Percentiles rank a stretch among this genome's conserved stretches.
Conservation (phyloP, 2,797 vertebrate species). For the Typhlichthys subterraneus region DNA sequence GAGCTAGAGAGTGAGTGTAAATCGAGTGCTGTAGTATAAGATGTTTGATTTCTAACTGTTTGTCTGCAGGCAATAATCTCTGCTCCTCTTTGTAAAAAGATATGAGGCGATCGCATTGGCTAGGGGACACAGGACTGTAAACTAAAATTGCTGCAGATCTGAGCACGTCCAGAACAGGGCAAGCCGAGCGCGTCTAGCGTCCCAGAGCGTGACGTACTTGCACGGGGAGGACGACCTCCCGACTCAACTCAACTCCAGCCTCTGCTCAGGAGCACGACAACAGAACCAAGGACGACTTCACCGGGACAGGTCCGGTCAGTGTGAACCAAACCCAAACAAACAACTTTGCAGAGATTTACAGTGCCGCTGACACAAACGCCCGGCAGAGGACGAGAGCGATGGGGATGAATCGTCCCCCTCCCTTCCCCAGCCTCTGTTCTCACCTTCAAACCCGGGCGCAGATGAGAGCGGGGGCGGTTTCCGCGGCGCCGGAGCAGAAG, state of each 20-base stretch:
- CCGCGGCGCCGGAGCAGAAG: constrained; percentile 5
- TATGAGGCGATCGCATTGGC: constrained; percentile 13
- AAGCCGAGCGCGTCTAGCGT: constrained; percentile 1
- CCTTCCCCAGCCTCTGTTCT: constrained; percentile 11
- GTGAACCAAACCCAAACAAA: constrained; percentile 66
- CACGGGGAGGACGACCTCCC: constrained; percentile 58
- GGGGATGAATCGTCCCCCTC: constrained; percentile 39
- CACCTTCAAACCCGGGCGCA: constrained; percentile 29
- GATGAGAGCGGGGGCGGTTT: constrained; percentile 26
- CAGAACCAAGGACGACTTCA: constrained; percentile 51
- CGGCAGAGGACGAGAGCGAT: constrained; percentile 44
- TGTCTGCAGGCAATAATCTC: constrained; percentile 29
- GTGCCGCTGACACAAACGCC: constrained; percentile 43
- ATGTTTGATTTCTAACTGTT: constrained; percentile 26
- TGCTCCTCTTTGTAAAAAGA: constrained; percentile 20
- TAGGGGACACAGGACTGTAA: neutral
- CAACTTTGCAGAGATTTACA: constrained; percentile 66
- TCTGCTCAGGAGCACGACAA: constrained; percentile 55
- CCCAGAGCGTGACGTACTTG: constrained; percentile 17
- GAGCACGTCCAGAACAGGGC: constrained; percentile 17
- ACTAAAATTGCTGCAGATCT: constrained; percentile 21
- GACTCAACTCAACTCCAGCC: constrained; percentile 45
- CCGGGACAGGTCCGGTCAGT: constrained; percentile 43
- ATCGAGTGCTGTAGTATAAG: constrained; percentile 16
- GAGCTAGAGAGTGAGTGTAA: neutral